Conservation (phyloP, 2,797 vertebrate genomes). For the Odontamblyopus lacepedii region DNA sequence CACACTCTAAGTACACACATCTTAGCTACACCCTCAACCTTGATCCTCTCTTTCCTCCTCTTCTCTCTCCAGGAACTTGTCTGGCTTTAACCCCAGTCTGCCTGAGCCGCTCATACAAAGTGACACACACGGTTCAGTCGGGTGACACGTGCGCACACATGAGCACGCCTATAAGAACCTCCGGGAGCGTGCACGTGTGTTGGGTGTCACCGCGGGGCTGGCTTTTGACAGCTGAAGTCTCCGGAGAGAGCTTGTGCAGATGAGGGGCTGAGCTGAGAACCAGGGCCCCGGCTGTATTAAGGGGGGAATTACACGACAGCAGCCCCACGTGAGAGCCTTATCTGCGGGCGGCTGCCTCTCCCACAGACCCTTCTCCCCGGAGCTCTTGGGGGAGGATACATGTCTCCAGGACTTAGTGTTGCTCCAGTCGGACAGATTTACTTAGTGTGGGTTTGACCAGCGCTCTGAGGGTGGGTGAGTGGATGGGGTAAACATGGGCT, state of each 20-base stretch:
- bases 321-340: conserved; percentile 75
- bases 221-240: conserved; percentile 73
- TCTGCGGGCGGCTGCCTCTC: conserved; percentile 73
- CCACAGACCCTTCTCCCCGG: conserved; percentile 49
- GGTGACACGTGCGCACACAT: conserved; percentile 28
- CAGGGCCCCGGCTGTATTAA: conserved; percentile 73
- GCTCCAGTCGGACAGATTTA: conserved; percentile 46
- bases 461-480: conserved; percentile 26
- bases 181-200: conserved; percentile 13
- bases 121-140: conserved; percentile 61
- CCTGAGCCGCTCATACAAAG: conserved; percentile 60
- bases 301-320: conserved; percentile 72
- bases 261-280: conserved; percentile 76
- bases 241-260: conserved; percentile 74
- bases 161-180: conserved; percentile 52
- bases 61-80: conserved; percentile 54
- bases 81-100: conserved; percentile 58
- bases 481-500: conserved; percentile 15
- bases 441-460: conserved; percentile 30
- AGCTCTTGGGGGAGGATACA: conserved; percentile 55
- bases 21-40: conserved; percentile 55
- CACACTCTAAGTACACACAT: conserved; percentile 48
- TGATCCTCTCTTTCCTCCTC: conserved; percentile 54
- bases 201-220: conserved; percentile 52
- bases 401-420: conserved; percentile 52